Conservation (phyloP, 1,140 invertebrate genomes). For the Scaptomyza graminum region DNA sequence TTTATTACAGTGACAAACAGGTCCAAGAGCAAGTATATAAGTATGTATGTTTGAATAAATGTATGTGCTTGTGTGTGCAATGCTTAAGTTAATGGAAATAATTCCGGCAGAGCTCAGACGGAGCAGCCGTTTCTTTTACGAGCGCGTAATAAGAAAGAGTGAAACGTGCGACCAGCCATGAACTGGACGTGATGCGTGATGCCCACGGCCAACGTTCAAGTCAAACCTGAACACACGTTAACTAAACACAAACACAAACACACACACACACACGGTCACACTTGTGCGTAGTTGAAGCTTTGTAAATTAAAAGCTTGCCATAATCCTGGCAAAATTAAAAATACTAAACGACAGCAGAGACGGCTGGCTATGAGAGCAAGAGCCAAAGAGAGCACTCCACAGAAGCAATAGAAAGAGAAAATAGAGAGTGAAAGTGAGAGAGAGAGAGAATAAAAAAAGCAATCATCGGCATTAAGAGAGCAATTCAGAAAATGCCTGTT, state of each 20-base stretch:
- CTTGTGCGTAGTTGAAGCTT: constrained; percentile 14
- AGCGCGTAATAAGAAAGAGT: constrained; percentile 76
- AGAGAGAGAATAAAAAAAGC: constrained; percentile 14
- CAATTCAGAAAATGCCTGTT: constrained; percentile 18
- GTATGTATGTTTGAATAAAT: background rate
- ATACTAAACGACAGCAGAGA: constrained; percentile 35
- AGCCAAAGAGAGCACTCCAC: constrained; percentile 1
- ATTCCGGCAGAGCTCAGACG: constrained; percentile 57
- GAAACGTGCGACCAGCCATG: constrained; percentile 59
- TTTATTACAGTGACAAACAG: constrained; percentile 79
- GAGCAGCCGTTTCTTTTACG: constrained; percentile 71
- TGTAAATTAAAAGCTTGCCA: constrained; percentile 62
- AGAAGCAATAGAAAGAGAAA: background rate
- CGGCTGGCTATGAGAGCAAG: background rate
- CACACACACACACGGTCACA: constrained; percentile 8
- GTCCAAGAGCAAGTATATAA: constrained; percentile 21
- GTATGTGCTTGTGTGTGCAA: constrained; percentile 47
- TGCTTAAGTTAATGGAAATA: constrained; percentile 77
- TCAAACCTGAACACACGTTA: constrained; percentile 24
- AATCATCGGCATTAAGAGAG: constrained; percentile 21
- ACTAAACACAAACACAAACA: constrained; percentile 27
- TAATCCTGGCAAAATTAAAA: constrained; percentile 76
- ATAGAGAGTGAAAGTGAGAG: background rate
- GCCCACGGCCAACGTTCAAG: constrained; percentile 14
- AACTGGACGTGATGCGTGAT: constrained; percentile 66